Percentiles rank a stretch among this genome's conserved stretches.
Conservation (phyloP, 2,888 invertebrate genomes). For the Cheilosia grossa region DNA sequence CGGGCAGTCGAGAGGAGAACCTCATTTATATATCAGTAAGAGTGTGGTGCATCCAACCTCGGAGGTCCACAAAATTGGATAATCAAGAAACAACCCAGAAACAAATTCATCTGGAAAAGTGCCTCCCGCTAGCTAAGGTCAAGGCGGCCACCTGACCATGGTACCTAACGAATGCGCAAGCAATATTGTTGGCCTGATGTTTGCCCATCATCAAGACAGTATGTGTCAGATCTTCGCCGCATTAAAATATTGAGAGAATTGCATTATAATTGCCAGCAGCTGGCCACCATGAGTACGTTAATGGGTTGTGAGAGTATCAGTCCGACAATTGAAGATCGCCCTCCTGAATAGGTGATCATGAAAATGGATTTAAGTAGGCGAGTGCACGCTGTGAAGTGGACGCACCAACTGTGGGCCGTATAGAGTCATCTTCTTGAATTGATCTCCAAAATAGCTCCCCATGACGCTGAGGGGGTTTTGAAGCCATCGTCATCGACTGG, state of each 20-base stretch:
- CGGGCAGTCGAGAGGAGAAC: neutral
- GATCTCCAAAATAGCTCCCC: constrained; percentile 15
- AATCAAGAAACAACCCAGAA: constrained; percentile 39
- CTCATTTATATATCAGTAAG: constrained; percentile 25
- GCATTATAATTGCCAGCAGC: constrained; percentile 44
- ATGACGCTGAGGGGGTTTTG: neutral
- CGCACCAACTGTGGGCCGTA: constrained; percentile 2
- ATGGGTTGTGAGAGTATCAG: neutral
- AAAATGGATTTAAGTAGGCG: constrained; percentile 15
- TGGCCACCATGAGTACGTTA: constrained; percentile 36
- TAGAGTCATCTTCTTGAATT: constrained; percentile 12
- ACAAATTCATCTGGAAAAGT: neutral
- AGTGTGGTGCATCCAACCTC: constrained; percentile 33
- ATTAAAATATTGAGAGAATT: constrained; percentile 31
- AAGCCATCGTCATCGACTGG: neutral
- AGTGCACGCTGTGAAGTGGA: neutral
- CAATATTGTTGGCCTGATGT: constrained; percentile 2
- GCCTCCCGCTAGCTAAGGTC: constrained; percentile 26
- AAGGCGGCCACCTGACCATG: constrained; percentile 8
- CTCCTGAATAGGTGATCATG: constrained; percentile 6
- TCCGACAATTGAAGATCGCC: neutral
- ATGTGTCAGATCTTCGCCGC: constrained; percentile 3
- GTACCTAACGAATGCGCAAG: constrained; percentile 24
- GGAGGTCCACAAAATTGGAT: constrained; percentile 65
- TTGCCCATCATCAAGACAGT: neutral